These are phyloP conservation scores for Sinocyclocheilus anophthalmus DNA, from an alignment of 2,113 vertebrate genomes.

Conservation along the genomic window DNA sequence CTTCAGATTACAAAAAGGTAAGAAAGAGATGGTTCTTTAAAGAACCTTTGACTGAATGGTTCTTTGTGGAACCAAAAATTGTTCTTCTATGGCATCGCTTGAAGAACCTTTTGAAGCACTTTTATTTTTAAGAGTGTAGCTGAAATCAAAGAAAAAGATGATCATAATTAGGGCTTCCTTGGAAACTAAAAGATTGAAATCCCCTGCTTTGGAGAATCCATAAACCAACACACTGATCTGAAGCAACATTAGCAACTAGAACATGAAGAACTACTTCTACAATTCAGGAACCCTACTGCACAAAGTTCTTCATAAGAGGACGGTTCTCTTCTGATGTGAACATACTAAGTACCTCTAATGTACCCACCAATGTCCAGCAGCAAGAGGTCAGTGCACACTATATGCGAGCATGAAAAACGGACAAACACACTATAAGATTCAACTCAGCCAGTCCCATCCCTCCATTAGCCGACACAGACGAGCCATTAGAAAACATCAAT, in stretches of 20 bases:
- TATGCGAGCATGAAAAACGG: not conserved
- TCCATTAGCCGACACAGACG: conserved; percentile 40
- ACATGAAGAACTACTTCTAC: not conserved
- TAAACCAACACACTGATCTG: not conserved
- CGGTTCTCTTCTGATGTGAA: not conserved
- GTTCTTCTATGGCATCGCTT: too few relatives aligned
- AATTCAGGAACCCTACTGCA: not conserved
- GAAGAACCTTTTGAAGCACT: too few relatives aligned
- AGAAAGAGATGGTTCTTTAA: too few relatives aligned
- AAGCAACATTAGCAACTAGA: not conserved
- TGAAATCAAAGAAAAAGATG: too few relatives aligned
- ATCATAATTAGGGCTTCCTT: too few relatives aligned
- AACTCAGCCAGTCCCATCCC: conserved; percentile 20
- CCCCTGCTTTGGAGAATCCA: not conserved
- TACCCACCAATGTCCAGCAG: not conserved
- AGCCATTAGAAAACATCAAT: conserved; percentile 44
- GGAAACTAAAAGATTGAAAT: not conserved
- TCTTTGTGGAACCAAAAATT: too few relatives aligned
- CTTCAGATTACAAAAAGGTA: too few relatives aligned
- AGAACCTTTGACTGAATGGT: too few relatives aligned
- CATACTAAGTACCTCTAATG: not conserved
- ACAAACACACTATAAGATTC: conserved; percentile 5
- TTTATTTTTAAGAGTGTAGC: too few relatives aligned
- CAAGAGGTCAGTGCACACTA: not conserved
- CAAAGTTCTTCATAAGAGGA: not conserved